These are phyloP conservation scores for Caenorhabditis remanei DNA, from an alignment of 1,140 invertebrate genomes.

Conservation along the genomic window DNA sequence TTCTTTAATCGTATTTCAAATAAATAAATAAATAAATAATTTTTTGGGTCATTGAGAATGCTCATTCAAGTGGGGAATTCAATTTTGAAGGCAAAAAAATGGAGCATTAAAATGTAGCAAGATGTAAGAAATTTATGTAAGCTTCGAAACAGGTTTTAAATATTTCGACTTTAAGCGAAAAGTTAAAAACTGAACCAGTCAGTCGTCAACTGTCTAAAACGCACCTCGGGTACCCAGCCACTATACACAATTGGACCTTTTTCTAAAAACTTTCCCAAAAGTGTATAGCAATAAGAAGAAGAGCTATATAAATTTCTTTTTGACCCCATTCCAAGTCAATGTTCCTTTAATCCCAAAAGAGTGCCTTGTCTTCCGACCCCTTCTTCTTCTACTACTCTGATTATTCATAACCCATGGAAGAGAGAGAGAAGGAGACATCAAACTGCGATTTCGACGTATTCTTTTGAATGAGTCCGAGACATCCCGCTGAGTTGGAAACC, in stretches of 20 bases:
- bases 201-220: no score
- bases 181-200: no score
- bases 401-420: constrained; percentile 9
- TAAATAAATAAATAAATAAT: no score
- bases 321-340: constrained; percentile 2
- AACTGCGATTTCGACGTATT: background rate
- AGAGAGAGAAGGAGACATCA: background rate
- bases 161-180: no score
- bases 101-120: background rate
- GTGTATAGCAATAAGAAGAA: background rate
- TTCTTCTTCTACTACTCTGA: background rate
- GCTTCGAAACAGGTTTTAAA: no score
- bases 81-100: no score
- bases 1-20: no score
- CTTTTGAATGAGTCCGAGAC: no score
- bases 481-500: background rate
- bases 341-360: constrained; percentile 33
- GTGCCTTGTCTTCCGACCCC: background rate
- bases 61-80: background rate
- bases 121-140: no score
- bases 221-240: no score
- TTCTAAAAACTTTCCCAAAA: background rate
- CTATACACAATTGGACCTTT: no score
- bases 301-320: constrained; percentile 44
- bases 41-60: no score